Percentiles rank a stretch among this genome's conserved stretches.
Conservation (phyloP, 2,113 vertebrate genomes). For the Ginglymostoma cirratum region DNA sequence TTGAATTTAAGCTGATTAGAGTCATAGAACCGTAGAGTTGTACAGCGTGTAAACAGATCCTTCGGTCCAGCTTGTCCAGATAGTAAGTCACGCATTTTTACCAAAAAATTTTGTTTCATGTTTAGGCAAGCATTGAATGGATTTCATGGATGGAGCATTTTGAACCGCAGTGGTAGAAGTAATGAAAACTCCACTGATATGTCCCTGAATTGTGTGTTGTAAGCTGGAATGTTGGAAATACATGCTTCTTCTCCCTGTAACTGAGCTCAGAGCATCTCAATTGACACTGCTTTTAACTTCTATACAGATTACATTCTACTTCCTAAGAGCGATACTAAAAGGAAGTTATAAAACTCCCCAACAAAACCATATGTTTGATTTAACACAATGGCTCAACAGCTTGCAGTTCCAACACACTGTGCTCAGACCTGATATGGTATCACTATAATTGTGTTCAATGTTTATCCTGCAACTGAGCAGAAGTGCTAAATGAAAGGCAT, state of each 20-base stretch:
- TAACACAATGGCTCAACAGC: neutral
- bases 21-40: neutral
- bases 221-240: neutral
- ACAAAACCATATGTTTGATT: neutral
- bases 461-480: neutral
- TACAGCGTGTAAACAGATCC: too few species aligned
- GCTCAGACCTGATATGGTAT: neutral
- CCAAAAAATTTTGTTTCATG: neutral
- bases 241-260: conserved; percentile 1
- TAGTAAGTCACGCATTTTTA: neutral
- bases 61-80: neutral
- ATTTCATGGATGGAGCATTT: neutral
- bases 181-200: neutral
- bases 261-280: neutral
- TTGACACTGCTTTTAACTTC: neutral
- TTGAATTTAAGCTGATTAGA: neutral
- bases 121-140: neutral
- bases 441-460: neutral
- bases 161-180: neutral
- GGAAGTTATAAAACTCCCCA: neutral
- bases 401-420: neutral
- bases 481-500: neutral
- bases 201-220: neutral
- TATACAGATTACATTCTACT: neutral
- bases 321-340: neutral